Evolutionary conservation across 2,888 invertebrate species (phyloP), one percentile per base, ranked within the genome.

Genomic region (Campoplex nolae): DNA sequence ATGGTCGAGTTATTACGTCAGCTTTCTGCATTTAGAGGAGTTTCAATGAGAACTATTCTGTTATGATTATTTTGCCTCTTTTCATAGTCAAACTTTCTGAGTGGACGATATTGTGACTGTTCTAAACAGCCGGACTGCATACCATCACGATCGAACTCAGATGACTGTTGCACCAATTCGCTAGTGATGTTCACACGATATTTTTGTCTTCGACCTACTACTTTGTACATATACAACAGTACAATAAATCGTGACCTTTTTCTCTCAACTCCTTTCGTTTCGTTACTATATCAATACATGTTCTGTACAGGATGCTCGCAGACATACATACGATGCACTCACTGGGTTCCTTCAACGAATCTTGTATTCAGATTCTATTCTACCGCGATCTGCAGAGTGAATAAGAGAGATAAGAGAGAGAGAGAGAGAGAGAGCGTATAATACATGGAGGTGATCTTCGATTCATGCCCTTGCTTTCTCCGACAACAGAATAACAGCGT

Each of bases 381-480:
- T 4, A 73, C 38, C n/a, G 73, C 77, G 81, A 54, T 65, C 56
- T 71, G 48, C 38, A 67, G 81, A 73, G 73, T n/a, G 56, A 45
- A 77, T 28, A 51, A 51, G 71, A 76, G 84, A 80, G 77, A 67
- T 73, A 80, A 51, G 80, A 77, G 58, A 23, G 23, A 23, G 23
- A 23, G 23, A 23, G 23, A 23, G 23, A 23, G 23, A 23, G 23
- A 62, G n/a, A 70, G 38, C 79, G 28, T 76, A 38, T 77, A 77
- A 81, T 68, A 73, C 77, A 76, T 23, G 71, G 35, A 68, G 77
- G 73, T 85, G 73, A 77, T 71, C 81, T 88, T 79, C 74, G 78
- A 78, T 77, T 56, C 74, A 87, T 88, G 91, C 90, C 91, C 92
- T 91, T 92, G 91, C 92, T 91, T 91, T 91, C 91, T 86, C 89